Conservation (phyloP, 2,888 invertebrate species). For the Tinea semifulvella region DNA sequence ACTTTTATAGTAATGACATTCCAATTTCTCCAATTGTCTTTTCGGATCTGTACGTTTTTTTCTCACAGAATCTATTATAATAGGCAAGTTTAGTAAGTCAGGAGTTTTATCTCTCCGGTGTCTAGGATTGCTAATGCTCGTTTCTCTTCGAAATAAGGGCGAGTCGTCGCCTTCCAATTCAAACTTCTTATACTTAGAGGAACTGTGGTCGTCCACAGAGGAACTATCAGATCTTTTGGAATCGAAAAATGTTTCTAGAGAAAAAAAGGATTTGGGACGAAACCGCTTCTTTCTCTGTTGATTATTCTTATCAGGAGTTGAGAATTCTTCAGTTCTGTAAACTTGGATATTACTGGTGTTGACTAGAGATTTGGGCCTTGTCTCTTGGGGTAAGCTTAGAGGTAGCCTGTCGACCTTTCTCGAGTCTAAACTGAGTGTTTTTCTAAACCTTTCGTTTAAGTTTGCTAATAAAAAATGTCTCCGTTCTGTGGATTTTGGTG, state of each 20-base stretch:
- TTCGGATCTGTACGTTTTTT: conserved; percentile 55
- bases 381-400: conserved; percentile 41
- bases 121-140: conserved; percentile 21
- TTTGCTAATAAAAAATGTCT: conserved; percentile 52
- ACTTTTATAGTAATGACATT: conserved; percentile 57
- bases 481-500: conserved; percentile 55
- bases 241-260: conserved; percentile 61
- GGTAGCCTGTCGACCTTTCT: conserved; percentile 49
- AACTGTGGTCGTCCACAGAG: conserved; percentile 58
- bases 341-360: conserved; percentile 50
- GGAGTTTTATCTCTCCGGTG: conserved; percentile 46
- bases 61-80: conserved; percentile 55
- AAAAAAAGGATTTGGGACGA: conserved; percentile 55
- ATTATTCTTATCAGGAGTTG: conserved; percentile 47
- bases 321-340: conserved; percentile 37
- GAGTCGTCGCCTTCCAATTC: conserved; percentile 61
- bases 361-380: conserved; percentile 54
- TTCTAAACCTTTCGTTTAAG: conserved; percentile 56
- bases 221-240: conserved; percentile 59
- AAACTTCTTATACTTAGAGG: conserved; percentile 61
- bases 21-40: conserved; percentile 56
- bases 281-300: conserved; percentile 50
- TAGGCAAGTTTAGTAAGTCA: conserved; percentile 53
- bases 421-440: conserved; percentile 59
- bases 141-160: conserved; percentile 47